phyloP scores from a whole-genome alignment of 2,888 invertebrate genomes.

The Archaeoteleia sp. region DNA sequence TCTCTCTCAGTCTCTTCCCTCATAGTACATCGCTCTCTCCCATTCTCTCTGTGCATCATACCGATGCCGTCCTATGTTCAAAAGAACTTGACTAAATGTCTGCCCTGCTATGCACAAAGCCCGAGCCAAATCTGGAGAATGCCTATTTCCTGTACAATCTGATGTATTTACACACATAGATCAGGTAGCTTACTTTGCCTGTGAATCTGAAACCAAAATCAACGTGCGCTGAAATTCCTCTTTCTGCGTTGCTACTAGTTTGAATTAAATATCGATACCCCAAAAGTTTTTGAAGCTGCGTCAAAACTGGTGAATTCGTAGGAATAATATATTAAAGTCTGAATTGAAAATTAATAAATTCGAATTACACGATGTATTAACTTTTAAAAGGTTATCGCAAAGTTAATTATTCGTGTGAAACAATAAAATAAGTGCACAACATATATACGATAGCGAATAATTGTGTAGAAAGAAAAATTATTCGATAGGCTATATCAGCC shows the following conservation, averaged over 20 bases:
- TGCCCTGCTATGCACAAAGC: conserved; percentile 33
- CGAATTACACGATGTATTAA: too few relatives aligned
- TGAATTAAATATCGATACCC: conserved; percentile 41
- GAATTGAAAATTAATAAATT: too few relatives aligned
- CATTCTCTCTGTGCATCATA: not conserved
- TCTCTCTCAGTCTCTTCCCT: not conserved
- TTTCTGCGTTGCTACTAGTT: conserved; percentile 9
- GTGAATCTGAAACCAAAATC: conserved; percentile 8
- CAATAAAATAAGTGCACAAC: too few relatives aligned
- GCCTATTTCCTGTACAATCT: conserved; percentile 39
- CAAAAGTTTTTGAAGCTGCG: too few relatives aligned
- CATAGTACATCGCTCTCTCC: too few relatives aligned
- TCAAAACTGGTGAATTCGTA: too few relatives aligned
- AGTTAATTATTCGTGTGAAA: too few relatives aligned
- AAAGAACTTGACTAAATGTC: conserved; percentile 43
- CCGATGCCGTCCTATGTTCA: conserved; percentile 17
- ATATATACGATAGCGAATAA: too few relatives aligned
- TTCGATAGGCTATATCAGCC: conserved; percentile 10
- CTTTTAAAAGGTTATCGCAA: too few relatives aligned
- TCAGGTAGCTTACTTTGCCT: conserved; percentile 33
- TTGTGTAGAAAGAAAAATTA: conserved; percentile 16
- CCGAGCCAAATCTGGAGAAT: conserved; percentile 38
- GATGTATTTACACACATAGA: conserved; percentile 18
- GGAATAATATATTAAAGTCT: too few relatives aligned
- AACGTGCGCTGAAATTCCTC: conserved; percentile 20